Conservation (phyloP, 1,140 invertebrate genomes). For the Sminthurinus signatus region DNA sequence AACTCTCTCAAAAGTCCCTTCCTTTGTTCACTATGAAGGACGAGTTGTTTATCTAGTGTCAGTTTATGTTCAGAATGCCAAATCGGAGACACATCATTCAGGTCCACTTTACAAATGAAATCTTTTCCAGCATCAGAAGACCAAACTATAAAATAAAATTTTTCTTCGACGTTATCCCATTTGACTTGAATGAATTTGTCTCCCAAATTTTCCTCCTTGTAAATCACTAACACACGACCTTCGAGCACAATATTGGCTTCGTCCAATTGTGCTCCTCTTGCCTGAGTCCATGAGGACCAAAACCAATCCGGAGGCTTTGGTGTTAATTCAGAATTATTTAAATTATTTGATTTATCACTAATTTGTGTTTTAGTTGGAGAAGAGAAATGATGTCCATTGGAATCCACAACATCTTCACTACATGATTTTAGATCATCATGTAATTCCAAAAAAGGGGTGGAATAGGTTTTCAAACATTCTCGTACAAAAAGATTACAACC, state of each 20-base stretch:
- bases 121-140: constrained; percentile 24
- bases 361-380: neutral
- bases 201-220: constrained; percentile 28
- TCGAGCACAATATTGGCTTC: constrained; percentile 38
- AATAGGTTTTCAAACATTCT: constrained; percentile 80
- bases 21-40: constrained; percentile 30
- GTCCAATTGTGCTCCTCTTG: constrained; percentile 33
- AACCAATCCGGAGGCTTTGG: constrained; percentile 28
- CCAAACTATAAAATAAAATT: constrained; percentile 37
- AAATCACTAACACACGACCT: constrained; percentile 27
- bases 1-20: constrained; percentile 32
- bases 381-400: too few relatives aligned
- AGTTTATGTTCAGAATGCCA: constrained; percentile 34
- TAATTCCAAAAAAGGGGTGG: constrained; percentile 47
- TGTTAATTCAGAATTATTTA: too few relatives aligned
- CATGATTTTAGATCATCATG: neutral
- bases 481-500: constrained; percentile 67
- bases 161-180: constrained; percentile 37
- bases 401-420: constrained; percentile 2
- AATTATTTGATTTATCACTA: neutral
- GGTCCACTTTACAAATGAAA: constrained; percentile 34
- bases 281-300: constrained; percentile 29
- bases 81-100: constrained; percentile 29
- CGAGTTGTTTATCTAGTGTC: constrained; percentile 18
- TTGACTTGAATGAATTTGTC: constrained; percentile 37